Conservation (phyloP, 2,888 invertebrate genomes). For the Pristionchus arcanus region DNA sequence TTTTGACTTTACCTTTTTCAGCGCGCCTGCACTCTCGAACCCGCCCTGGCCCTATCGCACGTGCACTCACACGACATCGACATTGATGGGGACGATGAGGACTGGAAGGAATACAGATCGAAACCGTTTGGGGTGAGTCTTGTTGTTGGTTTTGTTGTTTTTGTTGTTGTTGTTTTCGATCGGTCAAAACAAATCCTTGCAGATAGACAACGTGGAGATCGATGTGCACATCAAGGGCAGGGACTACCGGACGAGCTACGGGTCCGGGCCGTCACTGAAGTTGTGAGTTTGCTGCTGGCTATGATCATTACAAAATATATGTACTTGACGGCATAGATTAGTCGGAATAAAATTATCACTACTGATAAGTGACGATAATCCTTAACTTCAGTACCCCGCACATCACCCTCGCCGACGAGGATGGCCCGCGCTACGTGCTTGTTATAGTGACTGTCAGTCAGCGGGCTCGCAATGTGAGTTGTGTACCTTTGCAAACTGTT, state of each 20-base stretch:
- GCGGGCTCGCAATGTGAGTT: background rate
- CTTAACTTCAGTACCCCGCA: background rate
- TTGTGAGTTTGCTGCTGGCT: background rate
- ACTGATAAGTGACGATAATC: too few relatives aligned
- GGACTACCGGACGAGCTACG: background rate
- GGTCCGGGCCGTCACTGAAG: background rate
- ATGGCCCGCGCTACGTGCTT: background rate
- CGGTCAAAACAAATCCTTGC: background rate
- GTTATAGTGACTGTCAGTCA: background rate
- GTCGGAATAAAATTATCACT: too few relatives aligned
- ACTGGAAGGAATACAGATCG: background rate
- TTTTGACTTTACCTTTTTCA: too few relatives aligned
- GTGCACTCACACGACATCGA: background rate
- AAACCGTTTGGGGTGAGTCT: background rate
- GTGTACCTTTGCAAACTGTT: too few relatives aligned
- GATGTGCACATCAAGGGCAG: background rate
- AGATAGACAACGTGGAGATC: background rate
- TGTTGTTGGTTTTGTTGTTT: background rate
- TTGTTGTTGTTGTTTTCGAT: background rate
- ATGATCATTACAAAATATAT: too few relatives aligned
- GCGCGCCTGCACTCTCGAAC: too few relatives aligned
- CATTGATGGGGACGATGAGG: background rate
- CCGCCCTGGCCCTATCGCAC: too few relatives aligned
- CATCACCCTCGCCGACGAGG: background rate
- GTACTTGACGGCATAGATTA: too few relatives aligned